phyloP scores from a whole-genome alignment of 2,113 vertebrate species.

The Pterocles gutturalis region DNA sequence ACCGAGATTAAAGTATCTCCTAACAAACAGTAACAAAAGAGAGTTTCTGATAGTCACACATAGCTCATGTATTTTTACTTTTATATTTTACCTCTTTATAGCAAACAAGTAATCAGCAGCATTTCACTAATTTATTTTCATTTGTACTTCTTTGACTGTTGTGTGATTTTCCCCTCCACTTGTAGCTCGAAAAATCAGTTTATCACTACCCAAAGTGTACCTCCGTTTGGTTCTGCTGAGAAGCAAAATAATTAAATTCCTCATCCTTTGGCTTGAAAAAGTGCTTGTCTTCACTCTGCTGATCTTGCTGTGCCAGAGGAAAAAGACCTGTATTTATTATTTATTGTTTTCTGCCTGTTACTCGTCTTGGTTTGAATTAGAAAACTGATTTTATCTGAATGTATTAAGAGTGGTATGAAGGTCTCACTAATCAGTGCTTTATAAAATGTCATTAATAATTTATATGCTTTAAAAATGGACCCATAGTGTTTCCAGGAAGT shows the following conservation, averaged over 20 bases:
- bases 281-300: background rate
- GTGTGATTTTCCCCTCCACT: background rate
- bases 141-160: background rate
- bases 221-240: background rate
- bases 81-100: background rate
- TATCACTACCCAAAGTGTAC: background rate
- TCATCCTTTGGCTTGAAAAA: background rate
- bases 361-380: background rate
- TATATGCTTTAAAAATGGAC: background rate
- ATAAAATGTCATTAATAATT: slow-evolving; percentile 24
- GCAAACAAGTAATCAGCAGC: background rate
- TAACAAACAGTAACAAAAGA: background rate
- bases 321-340: background rate
- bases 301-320: background rate
- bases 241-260: background rate
- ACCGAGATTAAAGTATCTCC: background rate
- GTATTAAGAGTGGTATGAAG: background rate
- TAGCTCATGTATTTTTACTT: background rate
- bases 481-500: background rate
- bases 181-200: background rate
- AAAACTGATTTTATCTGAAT: background rate
- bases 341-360: background rate
- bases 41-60: background rate
- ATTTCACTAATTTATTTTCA: background rate
- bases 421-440: background rate